Evolutionary conservation across 2,888 invertebrate species (phyloP).

Genomic region (Rhagophthalmus giganteus): DNA sequence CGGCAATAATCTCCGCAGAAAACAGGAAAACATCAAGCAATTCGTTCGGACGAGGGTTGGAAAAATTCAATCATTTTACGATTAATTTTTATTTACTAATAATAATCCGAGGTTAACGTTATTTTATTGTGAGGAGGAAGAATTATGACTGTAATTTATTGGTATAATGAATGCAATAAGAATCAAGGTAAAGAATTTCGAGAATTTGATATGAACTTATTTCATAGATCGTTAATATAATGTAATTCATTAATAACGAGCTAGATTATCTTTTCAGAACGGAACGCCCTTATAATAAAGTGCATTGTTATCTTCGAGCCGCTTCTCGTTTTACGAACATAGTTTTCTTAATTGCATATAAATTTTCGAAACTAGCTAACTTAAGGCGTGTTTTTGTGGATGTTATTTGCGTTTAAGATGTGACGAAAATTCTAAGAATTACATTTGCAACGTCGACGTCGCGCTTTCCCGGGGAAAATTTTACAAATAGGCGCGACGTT

Average conservation of each 20-base stretch:
- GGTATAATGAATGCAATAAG: not conserved
- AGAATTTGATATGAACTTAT: conserved; percentile 7
- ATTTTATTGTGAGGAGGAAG: not conserved
- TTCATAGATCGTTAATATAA: conserved; percentile 17
- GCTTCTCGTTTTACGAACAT: conserved; percentile 17
- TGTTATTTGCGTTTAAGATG: conserved; percentile 3
- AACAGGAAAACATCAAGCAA: conserved; percentile 2
- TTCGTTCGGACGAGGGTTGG: not conserved
- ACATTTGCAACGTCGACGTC: no score
- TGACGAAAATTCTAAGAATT: conserved; percentile 5
- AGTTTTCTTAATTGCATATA: conserved; percentile 26
- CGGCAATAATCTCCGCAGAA: conserved; percentile 2
- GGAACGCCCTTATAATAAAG: conserved; percentile 16
- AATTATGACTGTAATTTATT: conserved; percentile 1
- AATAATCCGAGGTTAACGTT: not conserved
- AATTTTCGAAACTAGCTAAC: conserved; percentile 16
- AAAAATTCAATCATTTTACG: conserved; percentile 4
- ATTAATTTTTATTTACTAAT: conserved; percentile 9
- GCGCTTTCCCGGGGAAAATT: no score
- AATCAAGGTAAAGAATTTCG: not conserved
- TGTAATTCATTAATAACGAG: conserved; percentile 13
- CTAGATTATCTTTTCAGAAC: conserved; percentile 9
- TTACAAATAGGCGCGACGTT: no score
- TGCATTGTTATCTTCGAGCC: conserved; percentile 21
- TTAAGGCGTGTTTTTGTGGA: conserved; percentile 11